These are phyloP conservation scores for Phyllostomus hastatus DNA, from an alignment of 2,113 vertebrate genomes.

Conservation along the genomic window DNA sequence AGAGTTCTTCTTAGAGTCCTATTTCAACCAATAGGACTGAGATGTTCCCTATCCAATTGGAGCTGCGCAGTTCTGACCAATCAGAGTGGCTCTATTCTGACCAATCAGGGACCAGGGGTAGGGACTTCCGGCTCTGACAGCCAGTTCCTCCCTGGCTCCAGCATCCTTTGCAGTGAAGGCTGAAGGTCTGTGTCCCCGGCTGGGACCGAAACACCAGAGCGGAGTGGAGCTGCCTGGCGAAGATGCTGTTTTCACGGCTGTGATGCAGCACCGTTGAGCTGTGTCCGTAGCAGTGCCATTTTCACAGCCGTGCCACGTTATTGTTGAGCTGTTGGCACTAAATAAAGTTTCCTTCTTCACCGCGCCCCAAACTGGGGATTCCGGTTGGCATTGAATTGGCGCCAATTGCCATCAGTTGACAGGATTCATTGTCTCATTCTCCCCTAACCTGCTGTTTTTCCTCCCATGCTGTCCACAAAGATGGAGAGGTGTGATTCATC, in stretches of 20 bases:
- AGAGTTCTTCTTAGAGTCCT: no score
- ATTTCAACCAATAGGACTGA: no score
- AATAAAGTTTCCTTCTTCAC: neutral
- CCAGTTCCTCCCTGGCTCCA: no score
- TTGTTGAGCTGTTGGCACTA: neutral
- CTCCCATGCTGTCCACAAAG: neutral
- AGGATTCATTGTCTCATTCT: neutral
- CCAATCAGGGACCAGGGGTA: neutral
- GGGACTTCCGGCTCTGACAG: neutral
- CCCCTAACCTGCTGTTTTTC: neutral
- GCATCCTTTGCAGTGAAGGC: neutral
- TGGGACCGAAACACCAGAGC: neutral
- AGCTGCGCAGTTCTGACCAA: no score
- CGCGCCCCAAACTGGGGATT: no score
- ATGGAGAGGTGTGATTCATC: neutral
- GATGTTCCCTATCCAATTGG: no score
- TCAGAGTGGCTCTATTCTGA: no score
- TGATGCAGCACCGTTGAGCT: neutral
- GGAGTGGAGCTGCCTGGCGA: no score
- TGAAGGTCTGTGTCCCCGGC: neutral
- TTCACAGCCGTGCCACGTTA: neutral
- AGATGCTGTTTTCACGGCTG: neutral
- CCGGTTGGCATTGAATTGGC: no score
- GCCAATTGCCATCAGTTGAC: neutral
- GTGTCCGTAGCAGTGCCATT: neutral